phyloP scores from a whole-genome alignment of 2,797 vertebrate genomes.

The Schizopygopsis pylzovi region DNA sequence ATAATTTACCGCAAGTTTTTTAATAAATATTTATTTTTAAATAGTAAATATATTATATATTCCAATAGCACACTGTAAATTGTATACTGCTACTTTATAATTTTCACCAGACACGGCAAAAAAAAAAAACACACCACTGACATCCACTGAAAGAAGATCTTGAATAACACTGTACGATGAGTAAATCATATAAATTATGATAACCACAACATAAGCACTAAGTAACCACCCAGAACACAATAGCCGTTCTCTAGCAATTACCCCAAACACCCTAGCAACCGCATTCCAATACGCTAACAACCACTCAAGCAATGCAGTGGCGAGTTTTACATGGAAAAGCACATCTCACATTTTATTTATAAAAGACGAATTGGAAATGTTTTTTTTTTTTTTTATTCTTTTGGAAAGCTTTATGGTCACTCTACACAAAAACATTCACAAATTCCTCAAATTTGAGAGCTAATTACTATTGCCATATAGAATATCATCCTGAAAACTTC shows the following conservation, averaged over 20 bases:
- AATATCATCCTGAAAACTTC: constrained; percentile 21
- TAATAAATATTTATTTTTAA: not conserved
- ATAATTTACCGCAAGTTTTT: not conserved
- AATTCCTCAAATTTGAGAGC: constrained; percentile 20
- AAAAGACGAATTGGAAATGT: not conserved
- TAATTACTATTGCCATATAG: constrained; percentile 11
- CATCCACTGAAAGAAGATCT: not conserved
- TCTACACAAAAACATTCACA: not conserved
- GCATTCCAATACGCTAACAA: not conserved
- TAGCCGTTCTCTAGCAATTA: not conserved
- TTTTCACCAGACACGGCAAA: not conserved
- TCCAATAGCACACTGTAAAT: no score
- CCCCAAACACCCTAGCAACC: not conserved
- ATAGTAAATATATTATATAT: not conserved
- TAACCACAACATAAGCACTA: constrained; percentile 6
- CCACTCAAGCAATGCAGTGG: not conserved
- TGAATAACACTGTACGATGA: not conserved
- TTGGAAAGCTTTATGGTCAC: not conserved
- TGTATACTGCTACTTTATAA: not conserved
- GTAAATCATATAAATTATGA: not conserved
- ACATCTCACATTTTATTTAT: not conserved
- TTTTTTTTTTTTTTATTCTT: not conserved
- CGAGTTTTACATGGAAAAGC: not conserved
- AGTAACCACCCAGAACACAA: not conserved
- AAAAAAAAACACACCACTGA: not conserved